phyloP scores from a whole-genome alignment of 2,113 vertebrate genomes.

The Puntigrus tetrazona region DNA sequence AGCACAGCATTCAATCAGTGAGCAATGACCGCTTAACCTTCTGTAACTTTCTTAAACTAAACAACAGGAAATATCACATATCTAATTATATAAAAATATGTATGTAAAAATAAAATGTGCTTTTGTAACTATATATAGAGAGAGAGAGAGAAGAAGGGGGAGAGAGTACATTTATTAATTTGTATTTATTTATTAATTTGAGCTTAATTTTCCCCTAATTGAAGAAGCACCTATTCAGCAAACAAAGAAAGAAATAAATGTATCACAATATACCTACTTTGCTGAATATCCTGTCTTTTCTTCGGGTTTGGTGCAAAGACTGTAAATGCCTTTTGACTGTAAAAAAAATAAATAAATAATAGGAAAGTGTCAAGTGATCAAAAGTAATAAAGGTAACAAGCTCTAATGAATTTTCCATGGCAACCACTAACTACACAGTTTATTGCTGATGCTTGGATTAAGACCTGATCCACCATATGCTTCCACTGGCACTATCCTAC shows the following conservation, averaged over 20 bases:
- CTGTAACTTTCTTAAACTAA: neutral
- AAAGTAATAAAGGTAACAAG: neutral
- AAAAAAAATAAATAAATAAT: constrained; percentile 52
- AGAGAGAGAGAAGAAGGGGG: too few relatives aligned
- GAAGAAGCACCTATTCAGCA: neutral
- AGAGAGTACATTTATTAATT: too few relatives aligned
- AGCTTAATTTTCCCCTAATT: neutral
- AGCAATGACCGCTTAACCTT: neutral
- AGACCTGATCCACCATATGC: constrained; percentile 45
- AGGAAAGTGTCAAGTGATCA: neutral
- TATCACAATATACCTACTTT: constrained; percentile 60
- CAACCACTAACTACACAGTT: constrained; percentile 2
- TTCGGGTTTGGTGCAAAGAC: constrained; percentile 70
- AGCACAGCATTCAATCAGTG: constrained; percentile 27
- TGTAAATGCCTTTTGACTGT: constrained; percentile 68
- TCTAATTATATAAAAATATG: too few relatives aligned
- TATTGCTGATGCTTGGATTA: constrained; percentile 46
- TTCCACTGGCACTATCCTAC: constrained; percentile 28
- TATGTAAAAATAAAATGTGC: too few relatives aligned
- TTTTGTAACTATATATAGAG: too few relatives aligned
- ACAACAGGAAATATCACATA: neutral
- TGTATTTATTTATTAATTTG: too few relatives aligned
- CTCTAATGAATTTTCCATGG: neutral
- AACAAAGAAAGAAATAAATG: neutral
- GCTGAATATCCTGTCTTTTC: constrained; percentile 69